Evolutionary conservation across 1,140 invertebrate species (phyloP), one percentile per base, ranked within the genome.

Genomic region (Ceratina australensis): DNA sequence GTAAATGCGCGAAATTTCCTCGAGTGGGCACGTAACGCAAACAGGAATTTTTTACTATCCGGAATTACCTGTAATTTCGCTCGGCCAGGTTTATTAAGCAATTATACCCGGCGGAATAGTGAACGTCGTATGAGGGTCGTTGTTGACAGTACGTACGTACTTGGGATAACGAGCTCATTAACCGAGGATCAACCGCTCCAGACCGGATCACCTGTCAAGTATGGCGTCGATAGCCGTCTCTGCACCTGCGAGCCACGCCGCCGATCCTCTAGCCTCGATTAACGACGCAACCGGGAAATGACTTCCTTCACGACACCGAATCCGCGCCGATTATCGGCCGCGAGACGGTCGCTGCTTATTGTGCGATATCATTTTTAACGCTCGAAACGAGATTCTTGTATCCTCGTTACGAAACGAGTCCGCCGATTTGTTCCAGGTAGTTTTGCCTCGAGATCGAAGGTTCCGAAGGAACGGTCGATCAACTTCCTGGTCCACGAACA

Each of bases 371-470:
- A 7, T 59, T 59, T 24, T 59, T 26, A 26, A 15, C 12, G 5
- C 24, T 3, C 4, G 2, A 15, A 7, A 24, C 3, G 28, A 74
- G 28, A 42, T 47, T 81, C 3, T 13, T 82, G 82, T 83, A 88
- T 86, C 87, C 86, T 89, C 87, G 86, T 91, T 90, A 91, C 90
- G 89, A 91, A 90, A 87, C 83, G 82, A 87, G 89, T 82, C 84
- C 87, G 87, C 86, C 81, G 84, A 69, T 68, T 71, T 63, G 49
- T 49, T 69, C 3, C 72, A 82, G 76, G 73, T 78, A 81, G 78
- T 20, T 57, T 61, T 63, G 61, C 76, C 78, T 64, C 47, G 57
- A 52, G 56, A 28, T 63, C 26, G 54, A 75, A 72, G 78, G 85
- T 85, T 77, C 60, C 59, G 20, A 72, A 68, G 64, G 73, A 78